Evolutionary conservation across 2,888 invertebrate species (phyloP).

Genomic region (Hypercompe scribonia): DNA sequence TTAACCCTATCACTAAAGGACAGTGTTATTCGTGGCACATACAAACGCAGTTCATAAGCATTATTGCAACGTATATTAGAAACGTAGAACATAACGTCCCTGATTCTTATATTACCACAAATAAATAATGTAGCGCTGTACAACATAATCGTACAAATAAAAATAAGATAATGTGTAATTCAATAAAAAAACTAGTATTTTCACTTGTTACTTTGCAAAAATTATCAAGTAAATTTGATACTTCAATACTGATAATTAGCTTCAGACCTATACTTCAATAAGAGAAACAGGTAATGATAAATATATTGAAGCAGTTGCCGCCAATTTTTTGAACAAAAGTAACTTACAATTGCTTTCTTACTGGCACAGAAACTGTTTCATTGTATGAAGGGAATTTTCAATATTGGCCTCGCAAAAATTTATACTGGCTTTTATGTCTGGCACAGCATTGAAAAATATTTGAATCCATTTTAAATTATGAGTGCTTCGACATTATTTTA

Average conservation of each 20-base stretch:
- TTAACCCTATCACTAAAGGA: too few relatives aligned
- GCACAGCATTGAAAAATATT: conserved; percentile 33
- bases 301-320: conserved; percentile 16
- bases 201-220: background rate
- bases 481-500: conserved; percentile 22
- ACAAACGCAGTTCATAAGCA: too few relatives aligned
- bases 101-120: too few relatives aligned
- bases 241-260: background rate
- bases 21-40: too few relatives aligned
- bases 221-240: background rate
- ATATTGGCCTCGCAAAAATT: conserved; percentile 36
- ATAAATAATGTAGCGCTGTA: too few relatives aligned
- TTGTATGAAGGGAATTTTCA: conserved; percentile 45
- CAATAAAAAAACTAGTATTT: background rate
- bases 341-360: conserved; percentile 39
- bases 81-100: too few relatives aligned
- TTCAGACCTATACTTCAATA: background rate
- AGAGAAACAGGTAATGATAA: background rate
- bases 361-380: conserved; percentile 31
- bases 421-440: conserved; percentile 23
- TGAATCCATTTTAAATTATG: conserved; percentile 16
- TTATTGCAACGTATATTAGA: too few relatives aligned
- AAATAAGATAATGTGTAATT: background rate
- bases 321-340: conserved; percentile 26
- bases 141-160: too few relatives aligned